Conservation (phyloP, 2,797 vertebrate species). For the Cichlasoma orientale region DNA sequence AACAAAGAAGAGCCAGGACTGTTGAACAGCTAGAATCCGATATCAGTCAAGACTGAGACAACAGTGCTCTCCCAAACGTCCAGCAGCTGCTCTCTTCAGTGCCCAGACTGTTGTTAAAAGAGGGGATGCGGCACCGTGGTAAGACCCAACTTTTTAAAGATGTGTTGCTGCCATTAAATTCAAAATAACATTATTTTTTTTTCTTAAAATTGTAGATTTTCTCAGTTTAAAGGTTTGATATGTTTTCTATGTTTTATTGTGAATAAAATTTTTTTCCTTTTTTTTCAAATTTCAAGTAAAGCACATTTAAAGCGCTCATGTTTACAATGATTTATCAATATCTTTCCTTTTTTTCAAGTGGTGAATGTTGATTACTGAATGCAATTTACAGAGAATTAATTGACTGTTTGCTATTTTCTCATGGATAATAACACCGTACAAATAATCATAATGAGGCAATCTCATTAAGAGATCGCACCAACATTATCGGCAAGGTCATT, state of each 20-base stretch:
- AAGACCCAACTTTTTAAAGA: not conserved
- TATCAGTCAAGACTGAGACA: not conserved
- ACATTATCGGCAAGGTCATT: slow-evolving; percentile 63
- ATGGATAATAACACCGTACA: slow-evolving; percentile 30
- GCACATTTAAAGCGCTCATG: too few species aligned
- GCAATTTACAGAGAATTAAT: slow-evolving; percentile 13
- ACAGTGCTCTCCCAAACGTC: not conserved
- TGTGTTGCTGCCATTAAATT: not conserved
- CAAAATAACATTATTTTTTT: not conserved
- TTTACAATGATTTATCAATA: not conserved
- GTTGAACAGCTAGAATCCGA: not conserved
- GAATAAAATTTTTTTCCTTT: not conserved
- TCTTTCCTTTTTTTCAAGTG: not conserved
- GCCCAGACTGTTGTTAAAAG: not conserved
- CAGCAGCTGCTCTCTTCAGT: too few species aligned
- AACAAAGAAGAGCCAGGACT: not conserved
- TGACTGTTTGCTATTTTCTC: slow-evolving; percentile 39
- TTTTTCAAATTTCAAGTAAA: not conserved
- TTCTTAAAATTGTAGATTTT: not conserved
- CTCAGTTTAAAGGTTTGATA: not conserved
- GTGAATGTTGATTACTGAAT: slow-evolving; percentile 11
- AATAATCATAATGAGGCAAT: slow-evolving; percentile 46
- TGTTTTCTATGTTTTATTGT: too few species aligned
- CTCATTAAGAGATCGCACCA: slow-evolving; percentile 37
- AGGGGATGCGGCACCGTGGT: not conserved